These are phyloP conservation scores for Agonopterix alstromeriana DNA, from an alignment of 2,888 invertebrate species.

Conservation along the genomic window DNA sequence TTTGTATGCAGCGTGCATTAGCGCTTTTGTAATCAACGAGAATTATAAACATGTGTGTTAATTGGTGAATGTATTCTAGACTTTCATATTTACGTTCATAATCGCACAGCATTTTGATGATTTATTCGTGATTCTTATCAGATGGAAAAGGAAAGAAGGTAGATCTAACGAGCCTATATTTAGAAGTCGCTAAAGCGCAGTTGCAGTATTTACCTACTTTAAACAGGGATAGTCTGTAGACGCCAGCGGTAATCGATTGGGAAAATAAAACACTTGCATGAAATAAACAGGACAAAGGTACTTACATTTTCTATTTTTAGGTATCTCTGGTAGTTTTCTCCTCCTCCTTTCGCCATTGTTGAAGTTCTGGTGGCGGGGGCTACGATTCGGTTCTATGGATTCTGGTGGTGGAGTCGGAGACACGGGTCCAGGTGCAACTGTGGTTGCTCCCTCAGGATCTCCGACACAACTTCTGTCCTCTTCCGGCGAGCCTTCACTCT, in stretches of 20 bases:
- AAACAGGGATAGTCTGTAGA: constrained; percentile 12
- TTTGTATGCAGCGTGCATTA: no score
- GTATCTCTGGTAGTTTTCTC: constrained; percentile 92
- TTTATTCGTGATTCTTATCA: no score
- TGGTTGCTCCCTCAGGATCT: constrained; percentile 57
- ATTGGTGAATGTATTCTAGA: no score
- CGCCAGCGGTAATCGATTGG: constrained; percentile 9
- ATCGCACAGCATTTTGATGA: no score
- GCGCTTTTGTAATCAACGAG: no score
- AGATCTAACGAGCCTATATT: background rate
- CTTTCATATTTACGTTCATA: no score
- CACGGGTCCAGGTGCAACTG: constrained; percentile 22
- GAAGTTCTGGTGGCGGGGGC: constrained; percentile 55
- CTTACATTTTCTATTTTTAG: constrained; percentile 92
- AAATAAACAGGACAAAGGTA: constrained; percentile 11
- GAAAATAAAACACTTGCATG: background rate
- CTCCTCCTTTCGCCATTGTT: constrained; percentile 80
- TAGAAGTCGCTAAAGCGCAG: constrained; percentile 30
- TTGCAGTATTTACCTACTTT: constrained; percentile 17
- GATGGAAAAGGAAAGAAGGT: no score
- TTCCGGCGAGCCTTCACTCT: constrained; percentile 82
- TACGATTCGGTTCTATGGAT: constrained; percentile 41
- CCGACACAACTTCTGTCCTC: constrained; percentile 78
- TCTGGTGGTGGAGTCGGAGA: constrained; percentile 45
- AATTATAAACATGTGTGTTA: no score